A percentile compares a stretch with the other conserved stretches of the same genome.
Conservation (phyloP, 2,113 vertebrate genomes). For the Tautogolabrus adspersus region DNA sequence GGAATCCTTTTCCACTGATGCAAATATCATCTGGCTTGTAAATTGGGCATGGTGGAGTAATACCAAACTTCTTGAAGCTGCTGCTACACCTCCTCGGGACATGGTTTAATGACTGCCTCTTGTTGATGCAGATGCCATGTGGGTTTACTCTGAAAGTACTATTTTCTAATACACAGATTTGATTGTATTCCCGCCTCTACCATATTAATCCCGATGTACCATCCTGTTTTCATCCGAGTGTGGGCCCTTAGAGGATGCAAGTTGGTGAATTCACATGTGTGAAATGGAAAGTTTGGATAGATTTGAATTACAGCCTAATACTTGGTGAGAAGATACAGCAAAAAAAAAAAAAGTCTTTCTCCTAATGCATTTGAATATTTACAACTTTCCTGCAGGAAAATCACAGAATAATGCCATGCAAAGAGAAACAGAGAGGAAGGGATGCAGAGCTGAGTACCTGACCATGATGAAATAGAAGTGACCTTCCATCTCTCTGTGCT, state of each 20-base stretch:
- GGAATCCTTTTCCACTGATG: constrained; percentile 63
- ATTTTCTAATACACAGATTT: constrained; percentile 55
- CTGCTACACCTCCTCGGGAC: constrained; percentile 71
- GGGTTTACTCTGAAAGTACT: constrained; percentile 35
- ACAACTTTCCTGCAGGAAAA: not conserved
- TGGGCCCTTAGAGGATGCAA: constrained; percentile 9
- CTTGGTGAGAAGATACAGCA: not conserved
- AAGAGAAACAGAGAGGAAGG: constrained; percentile 13
- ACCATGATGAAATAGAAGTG: constrained; percentile 56
- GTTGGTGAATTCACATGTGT: not conserved
- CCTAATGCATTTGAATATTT: constrained; percentile 25
- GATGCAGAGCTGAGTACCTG: constrained; percentile 24
- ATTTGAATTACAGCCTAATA: constrained; percentile 13
- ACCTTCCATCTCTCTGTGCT: constrained; percentile 51
- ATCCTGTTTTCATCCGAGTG: constrained; percentile 10
- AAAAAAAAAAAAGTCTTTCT: not conserved
- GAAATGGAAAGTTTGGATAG: constrained; percentile 5
- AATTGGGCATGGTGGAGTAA: constrained; percentile 70
- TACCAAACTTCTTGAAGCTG: constrained; percentile 68
- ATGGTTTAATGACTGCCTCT: constrained; percentile 76
- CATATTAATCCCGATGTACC: constrained; percentile 29
- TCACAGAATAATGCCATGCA: not conserved
- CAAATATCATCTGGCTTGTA: constrained; percentile 72
- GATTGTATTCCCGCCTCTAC: constrained; percentile 18
- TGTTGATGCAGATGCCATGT: constrained; percentile 57